Conservation (phyloP, 2,113 vertebrate genomes). For the Cynoglossus semilaevis region DNA sequence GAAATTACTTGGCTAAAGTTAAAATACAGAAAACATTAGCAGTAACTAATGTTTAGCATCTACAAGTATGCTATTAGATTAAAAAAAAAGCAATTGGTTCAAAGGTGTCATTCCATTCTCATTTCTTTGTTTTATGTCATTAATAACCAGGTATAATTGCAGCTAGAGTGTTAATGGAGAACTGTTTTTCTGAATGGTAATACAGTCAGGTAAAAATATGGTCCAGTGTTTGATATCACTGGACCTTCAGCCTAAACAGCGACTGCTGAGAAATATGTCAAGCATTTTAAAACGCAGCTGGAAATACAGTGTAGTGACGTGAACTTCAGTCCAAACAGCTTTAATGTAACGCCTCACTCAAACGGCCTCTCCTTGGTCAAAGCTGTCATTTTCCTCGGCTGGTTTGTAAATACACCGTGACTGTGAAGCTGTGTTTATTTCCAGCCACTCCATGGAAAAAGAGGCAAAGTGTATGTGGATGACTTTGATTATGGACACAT, state of each 20-base stretch:
- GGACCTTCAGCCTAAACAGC: conserved; percentile 1
- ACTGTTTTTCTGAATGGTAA: too few species aligned
- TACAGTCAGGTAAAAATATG: too few species aligned
- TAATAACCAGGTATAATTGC: too few species aligned
- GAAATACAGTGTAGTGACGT: conserved; percentile 36
- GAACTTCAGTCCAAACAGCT: conserved; percentile 42
- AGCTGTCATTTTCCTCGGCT: conserved; percentile 29
- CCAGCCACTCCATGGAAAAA: conserved; percentile 22
- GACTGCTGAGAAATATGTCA: conserved; percentile 15
- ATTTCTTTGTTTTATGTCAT: too few species aligned
- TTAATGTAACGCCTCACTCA: conserved; percentile 58
- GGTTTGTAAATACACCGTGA: conserved; percentile 47
- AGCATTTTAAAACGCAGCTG: conserved; percentile 28
- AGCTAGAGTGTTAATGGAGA: too few species aligned
- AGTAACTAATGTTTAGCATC: too few species aligned
- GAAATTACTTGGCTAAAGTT: too few species aligned
- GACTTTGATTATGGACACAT: conserved; percentile 40
- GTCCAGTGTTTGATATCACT: background rate
- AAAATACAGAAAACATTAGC: too few species aligned
- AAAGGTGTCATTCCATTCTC: too few species aligned
- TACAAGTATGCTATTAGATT: too few species aligned
- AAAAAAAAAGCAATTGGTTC: too few species aligned
- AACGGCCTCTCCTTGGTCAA: conserved; percentile 10
- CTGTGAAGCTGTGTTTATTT: conserved; percentile 53
- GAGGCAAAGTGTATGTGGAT: conserved; percentile 1